Percentiles rank a stretch among this genome's conserved stretches.
Conservation (phyloP, 2,113 vertebrate genomes). For the Nettapus auritus region DNA sequence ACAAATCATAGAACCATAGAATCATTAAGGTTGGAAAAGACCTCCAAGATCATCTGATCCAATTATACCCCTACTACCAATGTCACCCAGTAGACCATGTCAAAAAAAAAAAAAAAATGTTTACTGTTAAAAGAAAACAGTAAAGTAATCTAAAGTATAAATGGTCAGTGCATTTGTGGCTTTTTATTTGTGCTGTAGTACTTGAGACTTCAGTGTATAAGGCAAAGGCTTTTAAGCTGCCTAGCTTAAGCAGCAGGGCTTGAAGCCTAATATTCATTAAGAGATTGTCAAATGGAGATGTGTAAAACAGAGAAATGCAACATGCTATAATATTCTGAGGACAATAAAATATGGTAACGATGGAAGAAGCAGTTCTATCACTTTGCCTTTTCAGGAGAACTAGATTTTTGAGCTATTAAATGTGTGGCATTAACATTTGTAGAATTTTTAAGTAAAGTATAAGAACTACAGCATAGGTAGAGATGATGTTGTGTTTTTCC, state of each 20-base stretch:
- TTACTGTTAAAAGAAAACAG: not conserved
- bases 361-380: not conserved
- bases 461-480: not conserved
- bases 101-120: too few species aligned
- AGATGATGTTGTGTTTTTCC: not conserved
- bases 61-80: too few species aligned
- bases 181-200: not conserved
- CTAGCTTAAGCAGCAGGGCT: not conserved
- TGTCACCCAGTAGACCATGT: too few species aligned
- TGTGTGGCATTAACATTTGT: not conserved
- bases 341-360: not conserved
- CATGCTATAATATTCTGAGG: not conserved
- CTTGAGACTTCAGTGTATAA: not conserved
- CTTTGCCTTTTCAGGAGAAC: not conserved
- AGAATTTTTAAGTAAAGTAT: not conserved
- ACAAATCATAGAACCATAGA: not conserved
- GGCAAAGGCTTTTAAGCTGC: not conserved
- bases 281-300: not conserved
- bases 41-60: too few species aligned
- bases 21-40: too few species aligned
- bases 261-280: not conserved
- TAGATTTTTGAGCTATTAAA: not conserved
- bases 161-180: accelerated
- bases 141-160: not conserved
- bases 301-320: not conserved